These are phyloP conservation scores for Eulacestoma nigropectus DNA, from an alignment of 2,113 vertebrate genomes.

Conservation along the genomic window DNA sequence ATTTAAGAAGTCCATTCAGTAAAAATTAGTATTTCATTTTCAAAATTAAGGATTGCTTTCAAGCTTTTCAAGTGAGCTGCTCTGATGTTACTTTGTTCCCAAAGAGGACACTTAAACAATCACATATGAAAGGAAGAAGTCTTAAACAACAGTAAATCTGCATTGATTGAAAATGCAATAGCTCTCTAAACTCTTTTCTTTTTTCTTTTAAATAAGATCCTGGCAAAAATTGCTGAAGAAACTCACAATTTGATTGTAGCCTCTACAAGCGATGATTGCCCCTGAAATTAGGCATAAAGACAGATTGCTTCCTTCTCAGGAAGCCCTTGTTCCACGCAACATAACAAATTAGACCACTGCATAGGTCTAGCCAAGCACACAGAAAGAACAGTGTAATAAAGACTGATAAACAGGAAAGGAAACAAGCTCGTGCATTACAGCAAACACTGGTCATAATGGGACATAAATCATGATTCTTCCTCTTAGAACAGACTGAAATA, in stretches of 20 bases:
- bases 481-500: neutral
- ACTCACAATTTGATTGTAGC: neutral
- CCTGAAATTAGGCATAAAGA: conserved; percentile 22
- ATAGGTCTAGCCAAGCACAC: neutral
- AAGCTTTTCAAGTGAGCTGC: neutral
- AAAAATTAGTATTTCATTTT: neutral
- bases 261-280: neutral
- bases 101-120: neutral
- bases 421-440: neutral
- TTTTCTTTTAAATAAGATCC: neutral
- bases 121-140: neutral
- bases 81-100: neutral
- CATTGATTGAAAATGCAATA: neutral
- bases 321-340: neutral
- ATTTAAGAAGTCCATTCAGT: neutral
- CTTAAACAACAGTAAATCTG: neutral
- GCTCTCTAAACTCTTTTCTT: neutral
- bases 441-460: neutral
- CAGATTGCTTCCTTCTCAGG: conserved; percentile 5
- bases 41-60: neutral
- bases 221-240: neutral
- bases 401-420: neutral
- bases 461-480: neutral
- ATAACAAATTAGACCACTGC: conserved; percentile 3
- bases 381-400: conserved; percentile 10